Conservation (phyloP, 53 echinoderm and acorn worm species). For the Hippasteria phrygiana region DNA sequence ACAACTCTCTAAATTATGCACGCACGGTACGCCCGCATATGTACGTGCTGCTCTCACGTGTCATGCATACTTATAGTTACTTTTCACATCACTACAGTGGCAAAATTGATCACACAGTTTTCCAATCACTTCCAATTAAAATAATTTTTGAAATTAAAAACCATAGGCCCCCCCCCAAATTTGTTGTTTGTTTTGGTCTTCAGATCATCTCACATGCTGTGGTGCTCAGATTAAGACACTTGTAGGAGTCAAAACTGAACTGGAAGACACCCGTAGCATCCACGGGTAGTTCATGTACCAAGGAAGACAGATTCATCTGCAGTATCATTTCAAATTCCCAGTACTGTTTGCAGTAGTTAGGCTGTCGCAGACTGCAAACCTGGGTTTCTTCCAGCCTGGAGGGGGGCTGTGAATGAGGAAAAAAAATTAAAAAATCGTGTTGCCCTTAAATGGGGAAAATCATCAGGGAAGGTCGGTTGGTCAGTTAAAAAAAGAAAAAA, state of each 20-base stretch:
- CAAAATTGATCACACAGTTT: too few species aligned
- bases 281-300: slow-evolving; percentile 65
- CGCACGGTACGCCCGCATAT: too few species aligned
- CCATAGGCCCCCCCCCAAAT: too few species aligned
- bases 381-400: slow-evolving; percentile 55
- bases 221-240: slow-evolving; percentile 56
- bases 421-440: not conserved
- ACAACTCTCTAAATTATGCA: too few species aligned
- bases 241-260: slow-evolving; percentile 72
- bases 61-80: too few species aligned
- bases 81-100: too few species aligned
- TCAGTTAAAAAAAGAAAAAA: too few species aligned
- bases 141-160: too few species aligned
- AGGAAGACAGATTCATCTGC: slow-evolving; percentile 54
- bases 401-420: slow-evolving; percentile 71
- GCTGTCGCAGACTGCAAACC: slow-evolving; percentile 43
- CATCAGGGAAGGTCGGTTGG: too few species aligned
- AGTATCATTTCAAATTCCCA: slow-evolving; percentile 82
- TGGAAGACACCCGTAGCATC: slow-evolving; percentile 80
- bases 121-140: too few species aligned
- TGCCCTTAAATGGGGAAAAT: not conserved
- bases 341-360: slow-evolving; percentile 69
- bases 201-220: slow-evolving; percentile 53
- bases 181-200: too few species aligned
- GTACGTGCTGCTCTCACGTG: too few species aligned